Base-by-base conservation (phyloP, 2,113 vertebrate genomes). In the Platycercus adscitus region DNA sequence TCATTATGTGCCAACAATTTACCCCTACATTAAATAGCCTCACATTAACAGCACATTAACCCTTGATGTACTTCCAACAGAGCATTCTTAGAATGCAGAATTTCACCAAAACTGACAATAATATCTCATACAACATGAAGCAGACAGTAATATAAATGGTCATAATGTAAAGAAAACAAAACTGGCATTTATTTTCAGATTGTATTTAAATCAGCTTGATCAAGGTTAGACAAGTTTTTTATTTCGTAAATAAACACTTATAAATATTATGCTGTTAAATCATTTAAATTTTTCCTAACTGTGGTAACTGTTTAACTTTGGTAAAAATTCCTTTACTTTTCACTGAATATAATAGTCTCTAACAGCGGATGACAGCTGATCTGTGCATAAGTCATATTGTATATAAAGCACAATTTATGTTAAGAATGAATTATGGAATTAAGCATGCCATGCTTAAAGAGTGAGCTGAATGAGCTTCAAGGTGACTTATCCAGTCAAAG, bases 281-380 rank as follows among this genome's bases (percentile, higher is more conserved):
- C 0, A 44, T 73, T 43, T 71, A 14, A 16, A 3, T 53, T 53
- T 49, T 89, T 73, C 43, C 72, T 35, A n/a, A 13, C 55, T 56
- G n/a, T 23, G 55, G 55, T 21, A n/a, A 56, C 55, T 21, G 55
- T 20, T 56, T 56, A 39, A 58, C 55, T 76, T 31, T 72, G 19
- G 16, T 43, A 91, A 84, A 79, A 95, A 79, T 33, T 84, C 31
- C 35, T 56, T 84, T 83, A 44, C 14, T 60, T 89, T 88, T n/a
- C 24, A 49, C 18, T 87, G 71, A 85, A 84, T 1, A 3, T 93
- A 93, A 87, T 65, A 79, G n/a, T 76, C 17, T 84, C 13, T 64
- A 95, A 73, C 78, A 95, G 84, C 61, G 82, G 61, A 13, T 91
- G 81, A 87, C 69, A 87, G 61, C 69, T 89, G 73, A 81, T 84